Evolutionary conservation across 1,140 invertebrate species (phyloP), one percentile per base, ranked within the genome.

Genomic region (Drosophila sp.): DNA sequence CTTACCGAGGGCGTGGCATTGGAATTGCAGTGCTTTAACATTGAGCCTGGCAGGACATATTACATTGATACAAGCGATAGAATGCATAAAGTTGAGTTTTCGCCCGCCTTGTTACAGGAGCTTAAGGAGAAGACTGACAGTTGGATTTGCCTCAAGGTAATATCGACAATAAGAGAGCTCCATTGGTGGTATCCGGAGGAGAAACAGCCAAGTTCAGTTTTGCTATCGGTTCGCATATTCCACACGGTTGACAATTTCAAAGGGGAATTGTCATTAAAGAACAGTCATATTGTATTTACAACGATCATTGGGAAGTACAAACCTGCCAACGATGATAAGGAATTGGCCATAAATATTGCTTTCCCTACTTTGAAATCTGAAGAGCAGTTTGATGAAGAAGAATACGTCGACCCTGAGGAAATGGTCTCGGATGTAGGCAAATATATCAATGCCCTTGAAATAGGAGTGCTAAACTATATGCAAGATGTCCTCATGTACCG

Each of bases 171-270:
- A 25, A 62, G 75, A 3, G 2, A 55, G 5, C 50, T 85, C 0
- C 25, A 86, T 4, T 85, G 81, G 81, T 85, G 81, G 81, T 81
- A 72, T 60, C 81, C 81, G 1, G 61, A 71, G 7, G 74, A 81
- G 10, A 78, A 58, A 4, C 32, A 60, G 23, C 81, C 81, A 1
- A 70, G 65, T 25, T 1, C 41, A 0, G 32, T 54, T 4, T 7
- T 85, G 3, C 65, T 86, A 2, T 67, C 74, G 0, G 81, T 85
- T 8, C 70, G 65, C 2, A 35, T 80, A 17, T 65, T 32, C 23
- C 4, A 40, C 23, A 3, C 30, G 0, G 1, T 44, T 3, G 63
- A 70, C 29, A 0, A 64, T 0, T 67, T 78, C 1, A 40, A 1
- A 1, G 1, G 5, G 4, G 67, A 78, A n/a, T 1, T 44, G 23